Conservation (phyloP, 92 coral and sea anemone genomes). For the Ricordea florida region DNA sequence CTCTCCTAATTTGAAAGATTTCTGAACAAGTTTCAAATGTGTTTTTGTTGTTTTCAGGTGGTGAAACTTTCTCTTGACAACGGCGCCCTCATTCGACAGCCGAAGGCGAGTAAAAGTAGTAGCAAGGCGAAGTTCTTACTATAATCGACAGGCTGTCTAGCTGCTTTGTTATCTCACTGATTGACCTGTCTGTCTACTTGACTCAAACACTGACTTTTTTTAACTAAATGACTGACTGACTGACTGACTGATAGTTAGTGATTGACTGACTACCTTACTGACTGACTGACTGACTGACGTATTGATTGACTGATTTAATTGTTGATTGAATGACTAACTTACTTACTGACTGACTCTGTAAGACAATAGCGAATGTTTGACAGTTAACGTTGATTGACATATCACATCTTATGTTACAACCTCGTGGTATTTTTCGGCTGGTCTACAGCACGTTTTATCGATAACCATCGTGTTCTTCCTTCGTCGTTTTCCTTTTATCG, state of each 20-base stretch:
- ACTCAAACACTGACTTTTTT: neutral
- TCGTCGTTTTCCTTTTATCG: too few species aligned
- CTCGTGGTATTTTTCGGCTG: too few species aligned
- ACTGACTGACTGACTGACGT: neutral
- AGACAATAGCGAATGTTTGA: too few species aligned
- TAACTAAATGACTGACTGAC: neutral
- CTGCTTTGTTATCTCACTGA: too few species aligned
- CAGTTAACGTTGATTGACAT: too few species aligned
- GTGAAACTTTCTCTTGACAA: slow-evolving; percentile 56
- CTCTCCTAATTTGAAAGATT: too few species aligned
- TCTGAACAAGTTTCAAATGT: neutral
- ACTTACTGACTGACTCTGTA: too few species aligned
- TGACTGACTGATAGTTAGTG: neutral
- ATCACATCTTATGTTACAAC: too few species aligned
- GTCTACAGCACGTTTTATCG: too few species aligned
- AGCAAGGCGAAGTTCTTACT: too few species aligned
- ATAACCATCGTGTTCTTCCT: too few species aligned
- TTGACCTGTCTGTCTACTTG: neutral
- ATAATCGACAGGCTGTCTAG: neutral
- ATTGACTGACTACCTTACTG: neutral
- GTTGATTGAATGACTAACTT: neutral
- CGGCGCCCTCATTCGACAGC: slow-evolving; percentile 68
- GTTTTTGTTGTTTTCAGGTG: neutral
- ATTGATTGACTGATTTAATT: neutral
- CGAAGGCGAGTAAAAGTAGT: slow-evolving; percentile 54